A percentile compares a stretch with the other conserved stretches of the same genome.
Evolutionary conservation across 2,113 vertebrate genomes (phyloP).

Genomic region (Centropristis striata): DNA sequence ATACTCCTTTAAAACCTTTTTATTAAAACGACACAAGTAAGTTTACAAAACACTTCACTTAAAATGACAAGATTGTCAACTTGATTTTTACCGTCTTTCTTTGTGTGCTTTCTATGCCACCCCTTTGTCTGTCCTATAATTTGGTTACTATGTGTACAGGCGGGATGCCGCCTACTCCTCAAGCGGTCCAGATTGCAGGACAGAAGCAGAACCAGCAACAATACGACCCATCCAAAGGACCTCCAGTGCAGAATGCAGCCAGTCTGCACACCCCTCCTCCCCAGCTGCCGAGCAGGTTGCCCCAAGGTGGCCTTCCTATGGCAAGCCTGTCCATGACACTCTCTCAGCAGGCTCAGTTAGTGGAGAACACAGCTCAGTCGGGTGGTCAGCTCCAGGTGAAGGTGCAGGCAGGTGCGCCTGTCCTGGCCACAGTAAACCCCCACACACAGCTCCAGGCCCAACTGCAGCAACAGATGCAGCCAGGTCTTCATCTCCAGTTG

Average conservation of each 20-base stretch:
- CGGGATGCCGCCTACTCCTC: conserved; percentile 88
- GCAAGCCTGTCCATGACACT: conserved; percentile 86
- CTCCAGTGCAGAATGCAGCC: conserved; percentile 91
- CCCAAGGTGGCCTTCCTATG: conserved; percentile 84
- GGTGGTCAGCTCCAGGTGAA: conserved; percentile 86
- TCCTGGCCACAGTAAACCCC: conserved; percentile 82
- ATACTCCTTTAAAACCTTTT: conserved; percentile 13
- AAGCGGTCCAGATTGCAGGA: conserved; percentile 86
- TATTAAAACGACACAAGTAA: conserved; percentile 20
- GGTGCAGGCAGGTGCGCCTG: conserved; percentile 79
- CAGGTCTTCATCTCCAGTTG: conserved; percentile 87
- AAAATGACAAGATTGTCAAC: not conserved
- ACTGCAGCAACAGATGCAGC: conserved; percentile 88
- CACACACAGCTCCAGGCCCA: conserved; percentile 88
- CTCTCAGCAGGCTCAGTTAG: conserved; percentile 86
- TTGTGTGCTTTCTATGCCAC: conserved; percentile 61
- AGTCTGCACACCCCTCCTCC: conserved; percentile 88
- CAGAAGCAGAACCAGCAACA: conserved; percentile 90
- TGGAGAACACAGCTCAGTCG: conserved; percentile 81
- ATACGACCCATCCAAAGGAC: conserved; percentile 94
- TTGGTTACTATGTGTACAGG: conserved; percentile 83
- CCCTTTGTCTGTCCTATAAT: conserved; percentile 60
- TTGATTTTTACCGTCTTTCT: conserved; percentile 47
- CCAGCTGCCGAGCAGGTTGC: conserved; percentile 88
- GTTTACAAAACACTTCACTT: conserved; percentile 27